Evolutionary conservation across 2,797 vertebrate genomes (phyloP).

Genomic region (Petrocephalus sullivani): DNA sequence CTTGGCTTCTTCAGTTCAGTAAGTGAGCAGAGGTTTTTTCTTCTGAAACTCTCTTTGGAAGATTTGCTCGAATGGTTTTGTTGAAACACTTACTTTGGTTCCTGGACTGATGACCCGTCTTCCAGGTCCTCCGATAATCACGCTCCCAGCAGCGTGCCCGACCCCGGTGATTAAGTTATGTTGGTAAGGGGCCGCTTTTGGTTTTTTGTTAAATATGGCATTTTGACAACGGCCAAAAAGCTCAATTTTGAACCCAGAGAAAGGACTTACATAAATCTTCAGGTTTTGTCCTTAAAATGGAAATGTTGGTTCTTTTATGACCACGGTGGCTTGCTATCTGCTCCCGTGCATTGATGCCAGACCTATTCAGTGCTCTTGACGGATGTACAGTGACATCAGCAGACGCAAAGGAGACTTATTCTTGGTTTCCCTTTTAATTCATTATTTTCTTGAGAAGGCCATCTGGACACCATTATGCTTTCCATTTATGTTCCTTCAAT

Average conservation of each 20-base stretch:
- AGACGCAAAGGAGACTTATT: neutral
- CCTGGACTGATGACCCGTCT: constrained; percentile 15
- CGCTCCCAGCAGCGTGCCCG: neutral
- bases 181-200: neutral
- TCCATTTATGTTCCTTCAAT: neutral
- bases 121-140: neutral
- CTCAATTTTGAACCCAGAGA: neutral
- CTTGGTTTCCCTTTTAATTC: neutral
- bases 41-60: neutral
- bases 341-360: neutral
- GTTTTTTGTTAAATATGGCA: neutral
- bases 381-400: neutral
- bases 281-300: neutral
- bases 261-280: neutral
- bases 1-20: neutral
- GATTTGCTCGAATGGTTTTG: neutral
- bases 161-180: neutral
- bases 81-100: neutral
- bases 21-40: neutral
- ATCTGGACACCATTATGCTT: neutral
- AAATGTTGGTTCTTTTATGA: neutral
- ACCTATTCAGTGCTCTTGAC: neutral
- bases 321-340: neutral
- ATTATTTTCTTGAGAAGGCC: neutral
- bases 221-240: neutral